A percentile compares a stretch with the other conserved stretches of the same genome.
Evolutionary conservation across 2,113 vertebrate genomes (phyloP).

Genomic region (Pterophyllum scalare): DNA sequence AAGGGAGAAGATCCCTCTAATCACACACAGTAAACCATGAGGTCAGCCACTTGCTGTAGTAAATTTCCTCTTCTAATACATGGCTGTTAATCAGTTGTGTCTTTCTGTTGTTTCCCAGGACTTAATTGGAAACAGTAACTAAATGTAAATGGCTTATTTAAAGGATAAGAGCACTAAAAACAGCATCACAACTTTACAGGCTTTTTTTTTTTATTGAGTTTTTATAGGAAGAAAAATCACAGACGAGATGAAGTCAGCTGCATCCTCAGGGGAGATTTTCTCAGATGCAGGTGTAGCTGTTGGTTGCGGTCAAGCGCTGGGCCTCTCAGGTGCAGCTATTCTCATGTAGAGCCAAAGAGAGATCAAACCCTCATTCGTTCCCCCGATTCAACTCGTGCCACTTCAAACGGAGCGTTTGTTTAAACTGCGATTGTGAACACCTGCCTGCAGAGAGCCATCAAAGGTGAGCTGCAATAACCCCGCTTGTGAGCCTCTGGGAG

Average conservation of each 20-base stretch:
- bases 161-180: not conserved
- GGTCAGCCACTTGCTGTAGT: slow-evolving; percentile 6
- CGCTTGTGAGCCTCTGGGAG: slow-evolving; percentile 25
- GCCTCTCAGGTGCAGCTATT: slow-evolving; percentile 51
- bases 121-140: not conserved
- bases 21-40: slow-evolving; percentile 27
- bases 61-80: not conserved
- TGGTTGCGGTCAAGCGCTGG: slow-evolving; percentile 40
- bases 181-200: not conserved
- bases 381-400: slow-evolving; percentile 38
- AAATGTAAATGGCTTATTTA: not conserved
- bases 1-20: slow-evolving; percentile 56
- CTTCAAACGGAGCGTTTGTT: slow-evolving; percentile 66
- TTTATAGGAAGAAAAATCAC: not conserved
- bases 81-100: slow-evolving; percentile 32
- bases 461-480: slow-evolving; percentile 50
- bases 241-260: not conserved
- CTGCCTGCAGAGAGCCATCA: slow-evolving; percentile 60
- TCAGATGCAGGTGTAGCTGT: slow-evolving; percentile 42
- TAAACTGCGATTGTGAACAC: slow-evolving; percentile 62
- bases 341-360: slow-evolving; percentile 57
- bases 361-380: slow-evolving; percentile 57
- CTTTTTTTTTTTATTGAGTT: not conserved
- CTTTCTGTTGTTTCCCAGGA: slow-evolving; percentile 16
- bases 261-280: not conserved